phyloP scores from a whole-genome alignment of 2,113 vertebrate genomes.

The Phoxinus phoxinus region DNA sequence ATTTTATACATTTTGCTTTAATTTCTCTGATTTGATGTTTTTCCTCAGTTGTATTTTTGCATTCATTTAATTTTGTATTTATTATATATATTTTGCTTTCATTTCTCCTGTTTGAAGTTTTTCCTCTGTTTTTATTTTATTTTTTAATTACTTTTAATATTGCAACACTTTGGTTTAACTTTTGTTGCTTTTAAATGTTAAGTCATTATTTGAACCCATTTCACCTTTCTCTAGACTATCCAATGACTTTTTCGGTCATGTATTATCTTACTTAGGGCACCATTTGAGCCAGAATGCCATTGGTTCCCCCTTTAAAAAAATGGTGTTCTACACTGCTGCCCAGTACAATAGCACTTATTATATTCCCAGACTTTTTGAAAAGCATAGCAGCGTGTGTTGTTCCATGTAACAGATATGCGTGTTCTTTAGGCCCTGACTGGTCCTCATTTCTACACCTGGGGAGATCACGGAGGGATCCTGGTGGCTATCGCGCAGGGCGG shows the following conservation, averaged over 20 bases:
- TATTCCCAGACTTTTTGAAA: not conserved
- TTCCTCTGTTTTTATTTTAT: no score
- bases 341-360: not conserved
- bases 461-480: constrained; percentile 94
- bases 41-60: no score
- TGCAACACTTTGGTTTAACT: no score
- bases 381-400: not conserved
- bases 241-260: not conserved
- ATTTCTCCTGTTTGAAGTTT: not conserved
- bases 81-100: no score
- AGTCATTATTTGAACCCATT: no score
- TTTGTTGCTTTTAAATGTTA: no score
- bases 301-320: not conserved
- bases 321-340: not conserved
- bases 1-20: no score
- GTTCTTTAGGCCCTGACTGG: constrained; percentile 86
- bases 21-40: no score
- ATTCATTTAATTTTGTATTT: no score
- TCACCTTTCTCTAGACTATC: no score
- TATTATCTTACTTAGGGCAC: not conserved
- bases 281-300: not conserved
- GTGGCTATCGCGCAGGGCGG: constrained; percentile 90
- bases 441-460: constrained; percentile 96
- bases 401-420: constrained; percentile 48
- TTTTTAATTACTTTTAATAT: no score